Conservation (phyloP, 2,888 invertebrate species). For the Nebria brevicollis region DNA sequence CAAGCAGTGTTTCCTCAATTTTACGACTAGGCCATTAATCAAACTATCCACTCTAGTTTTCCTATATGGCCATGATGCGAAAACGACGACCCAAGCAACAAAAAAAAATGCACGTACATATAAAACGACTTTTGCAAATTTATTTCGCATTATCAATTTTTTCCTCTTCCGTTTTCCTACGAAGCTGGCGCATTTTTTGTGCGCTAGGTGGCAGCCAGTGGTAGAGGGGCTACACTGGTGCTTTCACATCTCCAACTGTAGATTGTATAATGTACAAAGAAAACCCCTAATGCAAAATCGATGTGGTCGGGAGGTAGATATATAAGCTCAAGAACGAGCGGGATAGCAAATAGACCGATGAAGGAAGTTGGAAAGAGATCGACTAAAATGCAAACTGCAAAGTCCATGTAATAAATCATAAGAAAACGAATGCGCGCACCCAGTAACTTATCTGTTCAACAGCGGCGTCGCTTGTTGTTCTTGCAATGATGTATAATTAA, state of each 20-base stretch:
- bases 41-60: slow-evolving; percentile 39
- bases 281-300: slow-evolving; percentile 66
- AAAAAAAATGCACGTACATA: slow-evolving; percentile 38
- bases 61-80: slow-evolving; percentile 14
- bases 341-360: background rate
- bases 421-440: slow-evolving; percentile 40
- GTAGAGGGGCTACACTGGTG: background rate
- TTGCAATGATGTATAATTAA: slow-evolving; percentile 32
- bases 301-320: slow-evolving; percentile 51
- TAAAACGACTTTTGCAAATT: slow-evolving; percentile 57
- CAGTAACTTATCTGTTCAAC: slow-evolving; percentile 41
- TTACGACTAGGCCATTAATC: slow-evolving; percentile 41
- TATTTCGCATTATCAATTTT: slow-evolving; percentile 65
- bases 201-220: slow-evolving; percentile 27
- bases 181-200: slow-evolving; percentile 50
- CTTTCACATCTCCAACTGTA: slow-evolving; percentile 60
- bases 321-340: slow-evolving; percentile 5
- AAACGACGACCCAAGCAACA: slow-evolving; percentile 22
- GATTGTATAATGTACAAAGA: slow-evolving; percentile 66
- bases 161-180: slow-evolving; percentile 59
- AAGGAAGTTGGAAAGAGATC: slow-evolving; percentile 39
- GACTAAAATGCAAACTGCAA: slow-evolving; percentile 40
- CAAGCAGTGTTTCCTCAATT: slow-evolving; percentile 44
- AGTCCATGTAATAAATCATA: slow-evolving; percentile 43
- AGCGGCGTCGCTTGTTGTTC: background rate